These are phyloP conservation scores for Perca schrenkii DNA, from an alignment of 2,113 vertebrate species.

Conservation along the genomic window DNA sequence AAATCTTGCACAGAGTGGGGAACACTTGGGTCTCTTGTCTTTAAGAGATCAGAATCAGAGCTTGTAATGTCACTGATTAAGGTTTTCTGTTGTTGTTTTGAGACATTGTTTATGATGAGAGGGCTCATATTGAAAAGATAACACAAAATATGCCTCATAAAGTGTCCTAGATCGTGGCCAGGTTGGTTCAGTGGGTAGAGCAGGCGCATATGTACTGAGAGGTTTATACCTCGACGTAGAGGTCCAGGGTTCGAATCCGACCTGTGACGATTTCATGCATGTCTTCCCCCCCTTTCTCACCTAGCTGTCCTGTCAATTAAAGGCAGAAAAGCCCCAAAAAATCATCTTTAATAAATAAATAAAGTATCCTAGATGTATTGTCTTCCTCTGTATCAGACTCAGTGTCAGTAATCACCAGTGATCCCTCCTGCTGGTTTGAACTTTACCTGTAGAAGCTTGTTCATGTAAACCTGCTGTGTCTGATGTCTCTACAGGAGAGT, in stretches of 20 bases:
- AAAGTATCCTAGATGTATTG: background rate
- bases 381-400: conserved; percentile 6
- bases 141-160: background rate
- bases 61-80: conserved; percentile 11
- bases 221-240: too few species aligned
- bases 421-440: conserved; percentile 28
- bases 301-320: too few species aligned
- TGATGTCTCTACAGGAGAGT: conserved; percentile 87
- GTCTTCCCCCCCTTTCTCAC: too few species aligned
- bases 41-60: conserved; percentile 28
- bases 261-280: too few species aligned
- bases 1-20: conserved; percentile 8
- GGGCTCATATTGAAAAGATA: background rate
- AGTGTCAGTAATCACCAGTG: background rate
- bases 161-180: background rate
- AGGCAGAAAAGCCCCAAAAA: too few species aligned
- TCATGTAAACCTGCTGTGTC: conserved; percentile 14
- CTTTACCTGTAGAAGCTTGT: conserved; percentile 8
- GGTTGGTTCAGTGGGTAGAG: too few species aligned
- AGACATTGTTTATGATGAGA: conserved; percentile 34
- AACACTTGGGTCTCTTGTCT: conserved; percentile 27
- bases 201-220: too few species aligned
- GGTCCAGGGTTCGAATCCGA: too few species aligned
- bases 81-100: conserved; percentile 27
- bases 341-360: background rate